A percentile compares a stretch with the other conserved stretches of the same genome.
Conservation (phyloP, 2,888 invertebrate species). For the Neuroscelio doddi region DNA sequence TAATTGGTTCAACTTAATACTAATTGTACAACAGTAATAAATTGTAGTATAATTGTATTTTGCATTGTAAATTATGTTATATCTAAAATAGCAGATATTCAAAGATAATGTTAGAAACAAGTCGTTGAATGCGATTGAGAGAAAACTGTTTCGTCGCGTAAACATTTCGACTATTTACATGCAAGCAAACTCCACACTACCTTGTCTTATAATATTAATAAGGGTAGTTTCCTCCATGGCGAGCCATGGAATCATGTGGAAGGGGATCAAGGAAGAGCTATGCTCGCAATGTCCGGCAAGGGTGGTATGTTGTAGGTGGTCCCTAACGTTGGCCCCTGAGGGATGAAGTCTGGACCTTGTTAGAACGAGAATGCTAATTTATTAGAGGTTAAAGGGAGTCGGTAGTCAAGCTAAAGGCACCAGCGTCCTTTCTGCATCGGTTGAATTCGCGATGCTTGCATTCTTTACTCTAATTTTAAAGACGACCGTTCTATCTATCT, state of each 20-base stretch:
- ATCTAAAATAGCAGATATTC: too few species aligned
- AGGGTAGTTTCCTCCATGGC: constrained; percentile 68
- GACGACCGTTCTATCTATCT: background rate
- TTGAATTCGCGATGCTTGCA: constrained; percentile 12
- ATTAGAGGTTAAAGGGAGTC: constrained; percentile 49
- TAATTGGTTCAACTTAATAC: too few species aligned
- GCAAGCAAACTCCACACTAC: constrained; percentile 53
- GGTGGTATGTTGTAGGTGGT: constrained; percentile 69
- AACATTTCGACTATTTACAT: constrained; percentile 66
- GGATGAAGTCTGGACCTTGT: constrained; percentile 70
- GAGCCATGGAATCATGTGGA: constrained; percentile 58
- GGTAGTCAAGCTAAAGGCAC: constrained; percentile 1
- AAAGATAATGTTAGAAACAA: constrained; percentile 5
- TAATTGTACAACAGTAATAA: too few species aligned
- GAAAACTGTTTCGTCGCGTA: constrained; percentile 53
- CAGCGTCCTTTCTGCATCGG: constrained; percentile 22
- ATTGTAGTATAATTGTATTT: too few species aligned
- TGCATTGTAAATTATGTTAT: too few species aligned
- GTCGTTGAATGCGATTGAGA: constrained; percentile 26
- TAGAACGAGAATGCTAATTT: constrained; percentile 72
- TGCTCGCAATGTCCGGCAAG: constrained; percentile 71
- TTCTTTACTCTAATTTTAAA: constrained; percentile 17
- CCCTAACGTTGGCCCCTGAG: constrained; percentile 62
- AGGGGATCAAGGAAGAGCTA: constrained; percentile 67
- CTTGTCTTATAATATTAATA: constrained; percentile 71